These are phyloP conservation scores for Tympanoctomys barrerae DNA, from an alignment of 2,797 vertebrate species.

Conservation along the genomic window DNA sequence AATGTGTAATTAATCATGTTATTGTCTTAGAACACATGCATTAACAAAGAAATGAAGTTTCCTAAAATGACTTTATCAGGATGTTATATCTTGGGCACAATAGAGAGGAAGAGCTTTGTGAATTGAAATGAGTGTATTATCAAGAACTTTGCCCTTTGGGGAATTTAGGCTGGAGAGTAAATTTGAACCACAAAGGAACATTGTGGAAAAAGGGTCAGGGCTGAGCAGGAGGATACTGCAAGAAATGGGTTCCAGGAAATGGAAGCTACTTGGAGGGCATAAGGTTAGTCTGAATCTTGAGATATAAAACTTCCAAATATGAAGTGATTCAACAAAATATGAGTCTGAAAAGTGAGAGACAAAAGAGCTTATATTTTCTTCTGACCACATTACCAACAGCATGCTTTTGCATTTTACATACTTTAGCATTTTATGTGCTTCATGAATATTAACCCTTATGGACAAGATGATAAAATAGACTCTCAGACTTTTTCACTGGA, in stretches of 20 bases:
- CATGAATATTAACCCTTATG: accelerated
- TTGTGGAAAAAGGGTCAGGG: accelerated
- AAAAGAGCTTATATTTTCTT: neutral
- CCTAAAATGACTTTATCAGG: neutral
- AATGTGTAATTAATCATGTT: neutral
- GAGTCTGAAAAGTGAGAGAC: neutral
- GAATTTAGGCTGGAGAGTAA: neutral
- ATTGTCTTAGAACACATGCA: neutral
- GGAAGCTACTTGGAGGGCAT: neutral
- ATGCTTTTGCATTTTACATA: neutral
- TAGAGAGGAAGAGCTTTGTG: neutral
- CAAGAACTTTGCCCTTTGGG: neutral
- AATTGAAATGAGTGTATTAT: neutral
- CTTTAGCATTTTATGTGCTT: neutral
- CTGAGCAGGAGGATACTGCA: accelerated
- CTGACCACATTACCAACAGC: neutral
- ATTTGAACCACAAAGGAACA: neutral
- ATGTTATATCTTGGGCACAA: neutral
- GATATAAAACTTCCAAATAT: neutral
- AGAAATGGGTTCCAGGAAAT: neutral
- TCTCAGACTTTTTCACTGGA: neutral
- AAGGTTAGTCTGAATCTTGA: neutral
- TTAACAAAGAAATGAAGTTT: neutral
- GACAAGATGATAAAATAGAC: neutral
- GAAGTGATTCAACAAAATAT: neutral